Conservation (phyloP, 2,888 invertebrate genomes). For the Ypsolopha scabrella region DNA sequence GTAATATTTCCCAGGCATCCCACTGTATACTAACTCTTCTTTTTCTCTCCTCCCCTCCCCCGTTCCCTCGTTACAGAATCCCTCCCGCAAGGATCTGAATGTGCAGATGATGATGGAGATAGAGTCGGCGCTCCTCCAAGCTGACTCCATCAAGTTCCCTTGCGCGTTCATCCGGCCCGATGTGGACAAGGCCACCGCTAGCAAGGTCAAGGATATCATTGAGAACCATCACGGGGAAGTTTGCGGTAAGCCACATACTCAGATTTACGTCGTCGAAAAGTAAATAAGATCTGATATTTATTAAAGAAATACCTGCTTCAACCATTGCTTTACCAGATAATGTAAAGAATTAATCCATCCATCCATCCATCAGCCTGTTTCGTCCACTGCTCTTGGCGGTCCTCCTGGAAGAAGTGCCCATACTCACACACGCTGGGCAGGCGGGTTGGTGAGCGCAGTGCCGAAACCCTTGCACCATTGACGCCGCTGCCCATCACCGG, state of each 20-base stretch:
- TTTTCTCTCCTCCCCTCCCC: conserved; percentile 20
- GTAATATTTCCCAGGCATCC: background rate
- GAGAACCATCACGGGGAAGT: conserved; percentile 88
- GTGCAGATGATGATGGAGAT: conserved; percentile 94
- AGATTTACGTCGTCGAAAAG: too few species aligned
- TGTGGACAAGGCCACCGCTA: conserved; percentile 83
- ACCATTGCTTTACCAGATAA: too few species aligned
- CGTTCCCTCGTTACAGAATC: conserved; percentile 75
- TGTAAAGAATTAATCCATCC: too few species aligned
- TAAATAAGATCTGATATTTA: too few species aligned
- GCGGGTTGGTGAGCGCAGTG: too few species aligned
- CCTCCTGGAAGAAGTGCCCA: too few species aligned
- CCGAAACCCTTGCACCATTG: too few species aligned
- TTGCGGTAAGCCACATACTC: conserved; percentile 51
- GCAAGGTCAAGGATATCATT: conserved; percentile 89
- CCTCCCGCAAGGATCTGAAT: conserved; percentile 90
- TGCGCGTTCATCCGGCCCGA: conserved; percentile 86
- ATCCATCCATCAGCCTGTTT: too few species aligned
- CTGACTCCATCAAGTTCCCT: conserved; percentile 84
- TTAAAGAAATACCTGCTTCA: too few species aligned
- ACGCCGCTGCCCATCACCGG: too few species aligned
- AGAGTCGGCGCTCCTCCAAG: conserved; percentile 85
- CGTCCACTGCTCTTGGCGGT: too few species aligned
- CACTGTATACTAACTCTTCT: conserved; percentile 15
- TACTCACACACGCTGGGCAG: too few species aligned